Evolutionary conservation across 1,140 invertebrate species (phyloP).

Genomic region (Lasaia peninsularis): DNA sequence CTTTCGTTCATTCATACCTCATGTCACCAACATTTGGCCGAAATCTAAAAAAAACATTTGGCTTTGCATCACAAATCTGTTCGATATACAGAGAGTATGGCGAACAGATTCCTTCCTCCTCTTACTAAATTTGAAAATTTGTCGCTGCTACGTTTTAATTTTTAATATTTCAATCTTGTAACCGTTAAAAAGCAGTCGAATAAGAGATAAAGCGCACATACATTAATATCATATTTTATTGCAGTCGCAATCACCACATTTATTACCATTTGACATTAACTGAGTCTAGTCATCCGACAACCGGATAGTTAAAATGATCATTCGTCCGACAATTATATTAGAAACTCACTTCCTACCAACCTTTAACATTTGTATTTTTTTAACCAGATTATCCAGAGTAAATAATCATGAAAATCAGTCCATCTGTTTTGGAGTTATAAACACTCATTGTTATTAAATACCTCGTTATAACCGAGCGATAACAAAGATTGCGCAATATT

Average conservation of each 20-base stretch:
- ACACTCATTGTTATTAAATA: no score
- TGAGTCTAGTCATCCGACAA: neutral
- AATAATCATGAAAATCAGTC: no score
- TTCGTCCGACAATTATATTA: no score
- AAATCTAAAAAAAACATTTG: neutral
- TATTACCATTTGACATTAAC: neutral
- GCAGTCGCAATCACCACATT: neutral
- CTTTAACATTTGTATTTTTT: no score
- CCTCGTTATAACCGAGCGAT: no score
- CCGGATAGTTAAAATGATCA: neutral
- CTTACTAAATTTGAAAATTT: neutral
- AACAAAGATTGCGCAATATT: no score
- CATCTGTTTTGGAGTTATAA: no score
- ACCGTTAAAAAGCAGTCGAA: neutral
- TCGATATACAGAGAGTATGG: no score
- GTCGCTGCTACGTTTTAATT: neutral
- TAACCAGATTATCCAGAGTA: no score
- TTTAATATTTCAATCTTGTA: neutral
- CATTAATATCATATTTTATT: neutral
- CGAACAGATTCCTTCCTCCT: neutral
- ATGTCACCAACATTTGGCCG: no score
- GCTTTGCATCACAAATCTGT: neutral
- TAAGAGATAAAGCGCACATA: neutral
- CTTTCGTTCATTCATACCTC: no score
- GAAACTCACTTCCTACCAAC: neutral